Evolutionary conservation across 2,888 invertebrate species (phyloP), one percentile per base, ranked within the genome.

Genomic region (Lochmaea capreae): DNA sequence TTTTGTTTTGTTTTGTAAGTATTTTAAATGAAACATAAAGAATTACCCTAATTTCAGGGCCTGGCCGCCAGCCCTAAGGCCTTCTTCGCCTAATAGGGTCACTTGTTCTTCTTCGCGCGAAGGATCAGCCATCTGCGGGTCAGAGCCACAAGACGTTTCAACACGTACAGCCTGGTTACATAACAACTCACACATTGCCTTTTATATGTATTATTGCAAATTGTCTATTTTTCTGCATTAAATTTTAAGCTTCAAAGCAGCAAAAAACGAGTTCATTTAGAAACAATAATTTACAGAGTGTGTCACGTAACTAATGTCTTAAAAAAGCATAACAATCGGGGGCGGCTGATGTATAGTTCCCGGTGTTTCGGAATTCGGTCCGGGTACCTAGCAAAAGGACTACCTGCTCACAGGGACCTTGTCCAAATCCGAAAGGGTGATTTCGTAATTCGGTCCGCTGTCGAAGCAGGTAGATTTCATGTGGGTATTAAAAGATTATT

Each of bases 41-140:
- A 91, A 92, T 95, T 96, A 98, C 98, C 98, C 98, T 90, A 98
- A 92, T 90, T 97, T 97, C 88, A 97, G 94, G 89, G 97, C 96
- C 91, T 97, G 97, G 90, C 97, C 97, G 89, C 96, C 95, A 87
- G 96, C 95, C 88, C 95, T 92, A 87, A 96, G 93, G 86, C 94
- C 96, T 90, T 98, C 98, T 90, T 98, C 98, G 88, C 97, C 97
- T 87, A 98, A 93, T 87, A 98, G 93, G 84, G 97, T 97, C 86
- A 97, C 95, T 89, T 96, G 97, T 89, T 98, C 96, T 91, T 97
- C 95, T 90, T 97, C 97, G 86, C 95, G 93, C 88, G 95, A 94
- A 87, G 97, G 96, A 90, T 98, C 98, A 89, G 97, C 97, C 96
- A 97, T 97, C 95, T 97, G 97, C 90, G 90, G 90, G 84, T 86